A percentile compares a stretch with the other conserved stretches of the same genome.
phyloP scores from a whole-genome alignment of 2,888 invertebrate genomes.

The Sarcophaga subvicina region DNA sequence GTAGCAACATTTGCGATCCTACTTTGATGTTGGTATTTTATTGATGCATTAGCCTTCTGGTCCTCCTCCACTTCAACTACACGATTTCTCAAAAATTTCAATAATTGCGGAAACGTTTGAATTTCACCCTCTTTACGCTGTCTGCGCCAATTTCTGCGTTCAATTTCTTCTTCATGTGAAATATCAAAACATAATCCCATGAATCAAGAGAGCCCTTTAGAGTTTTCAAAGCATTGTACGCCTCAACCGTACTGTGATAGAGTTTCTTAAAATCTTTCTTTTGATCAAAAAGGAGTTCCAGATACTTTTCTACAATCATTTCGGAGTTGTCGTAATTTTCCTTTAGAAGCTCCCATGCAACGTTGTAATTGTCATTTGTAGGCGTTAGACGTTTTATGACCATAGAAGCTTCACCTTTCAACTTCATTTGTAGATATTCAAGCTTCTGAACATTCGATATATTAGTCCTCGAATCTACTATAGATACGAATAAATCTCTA shows the following conservation, averaged over 20 bases:
- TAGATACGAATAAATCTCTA: conserved; percentile 55
- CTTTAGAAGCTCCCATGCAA: conserved; percentile 61
- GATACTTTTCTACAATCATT: conserved; percentile 50
- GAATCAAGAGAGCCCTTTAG: conserved; percentile 49
- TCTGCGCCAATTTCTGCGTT: conserved; percentile 58
- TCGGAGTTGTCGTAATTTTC: conserved; percentile 63
- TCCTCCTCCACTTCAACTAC: conserved; percentile 48
- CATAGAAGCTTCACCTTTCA: conserved; percentile 60
- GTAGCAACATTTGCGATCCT: neutral
- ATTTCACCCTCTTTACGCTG: conserved; percentile 27
- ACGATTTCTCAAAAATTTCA: conserved; percentile 55
- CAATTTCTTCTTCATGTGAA: conserved; percentile 61
- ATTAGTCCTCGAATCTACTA: conserved; percentile 51
- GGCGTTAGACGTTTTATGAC: conserved; percentile 61
- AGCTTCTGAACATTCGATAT: conserved; percentile 58
- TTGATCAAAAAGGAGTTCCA: conserved; percentile 52
- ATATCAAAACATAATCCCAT: conserved; percentile 54
- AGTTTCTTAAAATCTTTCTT: conserved; percentile 35
- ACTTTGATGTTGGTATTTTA: no score
- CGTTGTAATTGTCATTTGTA: conserved; percentile 59
- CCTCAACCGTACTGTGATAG: conserved; percentile 50
- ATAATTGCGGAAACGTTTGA: conserved; percentile 47
- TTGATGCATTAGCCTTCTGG: no score
- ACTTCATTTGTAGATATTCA: conserved; percentile 60
- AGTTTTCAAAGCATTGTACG: conserved; percentile 57